These are phyloP conservation scores for Drosophila dunni DNA, from an alignment of 1,140 invertebrate genomes.

Conservation along the genomic window DNA sequence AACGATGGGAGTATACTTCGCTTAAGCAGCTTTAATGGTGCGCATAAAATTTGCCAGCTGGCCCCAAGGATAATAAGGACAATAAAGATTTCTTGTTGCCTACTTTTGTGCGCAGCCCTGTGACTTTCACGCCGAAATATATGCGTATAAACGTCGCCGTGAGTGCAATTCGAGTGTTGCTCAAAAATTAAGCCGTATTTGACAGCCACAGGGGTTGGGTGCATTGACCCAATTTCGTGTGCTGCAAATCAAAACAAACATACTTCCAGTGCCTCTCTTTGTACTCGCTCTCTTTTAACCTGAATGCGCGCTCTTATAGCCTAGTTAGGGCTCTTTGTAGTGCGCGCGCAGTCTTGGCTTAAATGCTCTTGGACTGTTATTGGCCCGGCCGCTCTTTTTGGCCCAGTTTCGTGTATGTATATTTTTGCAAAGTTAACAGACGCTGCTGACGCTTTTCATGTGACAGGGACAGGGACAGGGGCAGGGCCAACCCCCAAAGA, in stretches of 20 bases:
- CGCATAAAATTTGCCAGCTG: slow-evolving; percentile 47
- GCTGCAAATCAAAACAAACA: slow-evolving; percentile 63
- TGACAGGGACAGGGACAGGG: slow-evolving; percentile 49
- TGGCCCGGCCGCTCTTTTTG: slow-evolving; percentile 52
- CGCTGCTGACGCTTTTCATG: slow-evolving; percentile 51
- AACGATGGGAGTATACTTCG: slow-evolving; percentile 34
- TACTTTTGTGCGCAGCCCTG: slow-evolving; percentile 51
- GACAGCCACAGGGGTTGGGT: not conserved
- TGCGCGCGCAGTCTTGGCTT: slow-evolving; percentile 18
- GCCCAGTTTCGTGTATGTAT: slow-evolving; percentile 44
- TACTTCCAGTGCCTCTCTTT: slow-evolving; percentile 47
- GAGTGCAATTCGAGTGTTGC: slow-evolving; percentile 69
- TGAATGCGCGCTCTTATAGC: slow-evolving; percentile 17
- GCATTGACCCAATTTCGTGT: slow-evolving; percentile 64
- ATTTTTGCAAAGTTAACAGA: slow-evolving; percentile 59
- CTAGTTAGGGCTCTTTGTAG: slow-evolving; percentile 11
- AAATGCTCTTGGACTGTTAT: slow-evolving; percentile 50
- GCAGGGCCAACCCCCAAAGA: slow-evolving; percentile 56
- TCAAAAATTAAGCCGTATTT: slow-evolving; percentile 65
- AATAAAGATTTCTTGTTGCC: slow-evolving; percentile 38
- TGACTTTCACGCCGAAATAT: slow-evolving; percentile 49
- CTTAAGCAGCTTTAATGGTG: slow-evolving; percentile 72
- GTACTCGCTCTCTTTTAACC: slow-evolving; percentile 15
- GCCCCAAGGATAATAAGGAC: slow-evolving; percentile 39
- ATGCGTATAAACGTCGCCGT: slow-evolving; percentile 50